phyloP scores from a whole-genome alignment of 2,888 invertebrate species.

The Argyra leucocephala region DNA sequence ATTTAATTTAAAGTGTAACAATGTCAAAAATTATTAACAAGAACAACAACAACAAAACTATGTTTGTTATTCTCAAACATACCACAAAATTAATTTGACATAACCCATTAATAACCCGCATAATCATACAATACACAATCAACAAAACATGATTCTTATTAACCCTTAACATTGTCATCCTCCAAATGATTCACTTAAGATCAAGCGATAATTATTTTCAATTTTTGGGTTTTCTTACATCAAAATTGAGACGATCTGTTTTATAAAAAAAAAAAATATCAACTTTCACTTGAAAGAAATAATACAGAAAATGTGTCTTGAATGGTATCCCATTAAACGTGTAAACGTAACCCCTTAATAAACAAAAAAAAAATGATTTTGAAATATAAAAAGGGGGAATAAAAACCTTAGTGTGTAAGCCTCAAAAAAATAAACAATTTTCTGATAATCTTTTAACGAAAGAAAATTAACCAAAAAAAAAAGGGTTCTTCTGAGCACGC shows the following conservation, averaged over 20 bases:
- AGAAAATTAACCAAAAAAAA: neutral
- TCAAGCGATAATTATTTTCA: too few relatives aligned
- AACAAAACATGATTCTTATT: neutral
- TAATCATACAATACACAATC: neutral
- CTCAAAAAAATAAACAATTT: too few relatives aligned
- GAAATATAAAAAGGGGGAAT: neutral
- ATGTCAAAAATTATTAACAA: neutral
- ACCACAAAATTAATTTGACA: conserved; percentile 1
- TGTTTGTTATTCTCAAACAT: neutral
- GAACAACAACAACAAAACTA: neutral
- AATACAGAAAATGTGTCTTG: neutral
- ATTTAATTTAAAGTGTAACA: conserved; percentile 1
- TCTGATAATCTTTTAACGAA: too few relatives aligned
- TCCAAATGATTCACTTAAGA: too few relatives aligned
- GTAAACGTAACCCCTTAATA: neutral
- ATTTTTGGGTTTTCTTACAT: too few relatives aligned
- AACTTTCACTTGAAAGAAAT: neutral
- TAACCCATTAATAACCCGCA: neutral
- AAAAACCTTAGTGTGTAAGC: neutral
- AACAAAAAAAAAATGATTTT: neutral
- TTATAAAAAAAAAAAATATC: neutral
- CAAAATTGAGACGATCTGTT: too few relatives aligned
- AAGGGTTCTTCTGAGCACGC: neutral
- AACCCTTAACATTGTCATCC: neutral
- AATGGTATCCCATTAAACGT: too few relatives aligned